Evolutionary conservation across 2,888 invertebrate species (phyloP).

Genomic region (Gastracanthus pulcherrimus): DNA sequence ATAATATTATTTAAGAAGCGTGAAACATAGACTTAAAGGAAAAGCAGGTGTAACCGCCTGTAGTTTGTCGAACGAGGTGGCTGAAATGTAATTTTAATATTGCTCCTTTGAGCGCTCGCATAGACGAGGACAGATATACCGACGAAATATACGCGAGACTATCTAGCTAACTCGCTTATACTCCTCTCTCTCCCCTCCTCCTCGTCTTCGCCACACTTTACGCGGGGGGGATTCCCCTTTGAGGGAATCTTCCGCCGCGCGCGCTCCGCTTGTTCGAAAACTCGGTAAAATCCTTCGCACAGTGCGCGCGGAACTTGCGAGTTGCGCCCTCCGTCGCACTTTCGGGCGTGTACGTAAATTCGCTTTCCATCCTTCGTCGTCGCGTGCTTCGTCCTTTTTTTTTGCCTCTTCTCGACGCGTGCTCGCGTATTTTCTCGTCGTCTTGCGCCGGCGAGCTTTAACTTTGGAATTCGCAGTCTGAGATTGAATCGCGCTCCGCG

Average conservation of each 20-base stretch:
- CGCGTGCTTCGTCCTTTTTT: slow-evolving; percentile 33
- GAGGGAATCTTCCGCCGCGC: slow-evolving; percentile 55
- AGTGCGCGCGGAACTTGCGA: too few species aligned
- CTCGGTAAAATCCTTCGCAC: slow-evolving; percentile 72
- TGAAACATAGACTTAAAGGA: slow-evolving; percentile 17
- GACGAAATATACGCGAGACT: slow-evolving; percentile 58
- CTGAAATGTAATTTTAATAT: slow-evolving; percentile 75
- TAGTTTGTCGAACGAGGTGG: slow-evolving; percentile 65
- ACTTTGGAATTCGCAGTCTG: slow-evolving; percentile 18
- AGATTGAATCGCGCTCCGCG: slow-evolving; percentile 38
- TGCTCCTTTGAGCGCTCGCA: slow-evolving; percentile 65
- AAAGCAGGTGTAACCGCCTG: slow-evolving; percentile 50
- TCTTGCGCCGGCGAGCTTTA: slow-evolving; percentile 11
- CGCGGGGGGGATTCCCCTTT: slow-evolving; percentile 63
- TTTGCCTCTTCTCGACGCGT: not conserved
- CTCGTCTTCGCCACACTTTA: slow-evolving; percentile 52
- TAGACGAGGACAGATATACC: slow-evolving; percentile 64
- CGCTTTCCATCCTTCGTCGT: slow-evolving; percentile 49
- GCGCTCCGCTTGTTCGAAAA: slow-evolving; percentile 67
- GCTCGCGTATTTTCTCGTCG: not conserved
- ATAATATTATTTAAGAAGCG: not conserved
- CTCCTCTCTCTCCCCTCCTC: slow-evolving; percentile 42
- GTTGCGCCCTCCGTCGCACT: too few species aligned
- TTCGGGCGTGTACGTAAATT: slow-evolving; percentile 52
- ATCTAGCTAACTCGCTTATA: slow-evolving; percentile 72